Base-by-base conservation (phyloP, 2,888 invertebrate genomes). In the Ennomos erosarius region DNA sequence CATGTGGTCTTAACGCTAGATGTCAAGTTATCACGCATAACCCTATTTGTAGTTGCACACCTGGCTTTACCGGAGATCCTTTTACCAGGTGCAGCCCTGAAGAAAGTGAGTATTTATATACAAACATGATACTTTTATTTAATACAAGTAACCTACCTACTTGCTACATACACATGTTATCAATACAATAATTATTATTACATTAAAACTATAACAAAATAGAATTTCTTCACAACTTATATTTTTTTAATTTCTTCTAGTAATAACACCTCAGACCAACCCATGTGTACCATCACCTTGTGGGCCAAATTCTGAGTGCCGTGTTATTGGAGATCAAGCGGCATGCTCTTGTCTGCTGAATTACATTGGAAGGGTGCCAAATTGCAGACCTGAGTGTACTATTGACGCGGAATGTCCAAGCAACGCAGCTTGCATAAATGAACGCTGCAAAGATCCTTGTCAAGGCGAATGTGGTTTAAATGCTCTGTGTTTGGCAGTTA, bases 21-120 rank as follows among this genome's bases (percentile, higher is more conserved):
- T 98, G 98, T 77, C 95, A 96, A 87, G 96, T 97, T 48, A 94
- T 97, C 52, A 97, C 97, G 72, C 98, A 98, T 79, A 96, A 96
- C 81, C 97, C 97, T 37, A 96, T 97, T 73, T 98, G 98, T 85
- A 96, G 95, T 77, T 98, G 98, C 78, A 94, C 95, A 59, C 92
- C 94, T 67, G 96, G 96, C 67, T 96, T 94, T 79, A 95, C 95
- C 39, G 97, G 97, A 59, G 96, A 97, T 94, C 97, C 97, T 44
- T 96, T 96, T 78, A 93, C 94, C 64, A 91, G 93, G 82, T 97
- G 96, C 85, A 85, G 85, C 65, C 93, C 90, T 73, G 93, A 94
- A 88, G 92, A 94, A 87, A 88, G 96, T 95, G 93, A 81, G 82
- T 64, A 26, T 26, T 26, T 6, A 26, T 26, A 26, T 26, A 26